Base-by-base conservation (phyloP, 2,113 vertebrate genomes). In the Centropus bengalensis region DNA sequence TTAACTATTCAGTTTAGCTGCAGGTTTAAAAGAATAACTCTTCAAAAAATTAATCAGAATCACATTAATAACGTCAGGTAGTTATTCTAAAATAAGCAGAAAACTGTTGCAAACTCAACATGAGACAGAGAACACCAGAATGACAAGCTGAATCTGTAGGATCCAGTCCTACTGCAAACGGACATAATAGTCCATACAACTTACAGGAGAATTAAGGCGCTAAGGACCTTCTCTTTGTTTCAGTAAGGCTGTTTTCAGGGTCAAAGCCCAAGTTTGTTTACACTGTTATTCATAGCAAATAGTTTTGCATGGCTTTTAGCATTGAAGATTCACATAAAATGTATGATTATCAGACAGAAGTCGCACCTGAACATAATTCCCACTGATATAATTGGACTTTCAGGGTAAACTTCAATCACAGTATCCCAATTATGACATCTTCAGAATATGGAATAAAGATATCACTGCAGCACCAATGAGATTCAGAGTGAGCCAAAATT, bases 161-260 rank as follows among this genome's bases (percentile, higher is more conserved):
- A 27, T 28, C 7, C 26, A 70, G 23, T n/a, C 27, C n/a, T 68
- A 8, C 3, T 33, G 19, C 62, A 78, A 63, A 91, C 2, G 18
- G 51, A 12, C 4, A 1, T 11, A 42, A 27, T 0, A 67, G 45
- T 14, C 21, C 23, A n/a, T 10, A 28, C 2, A 47, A 22, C 0
- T 24, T 9, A 27, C 12, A 16, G 1, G 0, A 55, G n/a, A 24
- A 45, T 19, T 11, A 28, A 28, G 10, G 20, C 22, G 64, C 33
- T 40, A 26, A 38, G 32, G 44, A 68, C 3, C 30, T 24, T 2
- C 2, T 45, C 44, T 32, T 30, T 71, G 8, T 36, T 81, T 36
- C 6, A 63, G 17, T 49, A 28, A 55, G 24, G 24, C 27, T 78
- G 32, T 56, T 87, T 42, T 40, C n/a, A 69, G 22, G 11, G 14